Evolutionary conservation across 1,140 invertebrate species (phyloP).

Genomic region (Ceratina japonica): DNA sequence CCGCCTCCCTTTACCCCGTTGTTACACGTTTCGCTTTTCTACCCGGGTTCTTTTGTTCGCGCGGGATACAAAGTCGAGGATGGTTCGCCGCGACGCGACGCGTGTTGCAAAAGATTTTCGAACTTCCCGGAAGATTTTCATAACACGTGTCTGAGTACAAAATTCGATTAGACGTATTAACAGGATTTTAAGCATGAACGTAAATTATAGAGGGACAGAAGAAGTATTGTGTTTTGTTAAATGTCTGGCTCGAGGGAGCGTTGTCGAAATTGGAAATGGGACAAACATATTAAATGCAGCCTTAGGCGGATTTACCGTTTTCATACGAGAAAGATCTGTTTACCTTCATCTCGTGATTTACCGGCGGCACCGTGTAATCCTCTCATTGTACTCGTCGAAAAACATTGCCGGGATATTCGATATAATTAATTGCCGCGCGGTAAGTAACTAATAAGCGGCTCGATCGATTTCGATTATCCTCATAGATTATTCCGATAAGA

Average conservation of each 20-base stretch:
- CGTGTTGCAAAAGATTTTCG: background rate
- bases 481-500: too few relatives aligned
- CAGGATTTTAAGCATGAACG: too few relatives aligned
- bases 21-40: constrained; percentile 1
- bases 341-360: background rate
- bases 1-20: background rate
- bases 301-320: constrained; percentile 6
- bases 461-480: too few relatives aligned
- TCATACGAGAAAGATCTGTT: background rate
- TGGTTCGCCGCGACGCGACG: background rate
- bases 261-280: constrained; percentile 5
- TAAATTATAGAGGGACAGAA: too few relatives aligned
- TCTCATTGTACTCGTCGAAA: background rate
- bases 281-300: background rate
- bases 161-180: too few relatives aligned
- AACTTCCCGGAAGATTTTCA: background rate
- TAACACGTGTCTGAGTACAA: too few relatives aligned
- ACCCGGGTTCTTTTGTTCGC: constrained; percentile 16
- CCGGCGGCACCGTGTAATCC: background rate
- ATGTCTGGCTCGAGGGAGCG: too few relatives aligned
- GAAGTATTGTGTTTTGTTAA: too few relatives aligned
- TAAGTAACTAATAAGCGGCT: too few relatives aligned
- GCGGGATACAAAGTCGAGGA: background rate
- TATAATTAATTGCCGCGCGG: background rate
- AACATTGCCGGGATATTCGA: background rate